Evolutionary conservation across 2,113 vertebrate species (phyloP).

Genomic region (Megatriorchis doriae): DNA sequence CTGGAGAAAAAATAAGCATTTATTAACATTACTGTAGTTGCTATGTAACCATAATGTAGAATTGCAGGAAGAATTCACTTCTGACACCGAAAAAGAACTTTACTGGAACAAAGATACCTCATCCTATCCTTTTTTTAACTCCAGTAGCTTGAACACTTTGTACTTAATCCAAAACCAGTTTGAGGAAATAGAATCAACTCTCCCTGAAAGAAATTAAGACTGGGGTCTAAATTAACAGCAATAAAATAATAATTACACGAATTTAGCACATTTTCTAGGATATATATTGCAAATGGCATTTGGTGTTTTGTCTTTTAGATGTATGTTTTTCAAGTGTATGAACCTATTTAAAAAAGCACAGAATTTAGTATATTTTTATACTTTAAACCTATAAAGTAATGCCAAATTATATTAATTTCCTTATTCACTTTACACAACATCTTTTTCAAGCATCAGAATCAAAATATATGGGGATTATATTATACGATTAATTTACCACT

Average conservation of each 20-base stretch:
- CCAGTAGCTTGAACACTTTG: background rate
- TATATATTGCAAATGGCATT: background rate
- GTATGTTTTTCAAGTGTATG: background rate
- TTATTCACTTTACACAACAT: background rate
- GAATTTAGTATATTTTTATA: background rate
- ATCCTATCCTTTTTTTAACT: background rate
- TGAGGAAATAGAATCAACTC: background rate
- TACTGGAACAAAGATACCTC: background rate
- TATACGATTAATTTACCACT: background rate
- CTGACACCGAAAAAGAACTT: background rate
- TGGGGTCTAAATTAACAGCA: background rate
- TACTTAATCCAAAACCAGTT: background rate
- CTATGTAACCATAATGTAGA: background rate
- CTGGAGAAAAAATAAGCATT: background rate
- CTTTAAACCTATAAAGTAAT: background rate
- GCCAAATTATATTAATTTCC: background rate
- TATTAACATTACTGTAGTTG: background rate
- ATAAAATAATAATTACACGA: background rate
- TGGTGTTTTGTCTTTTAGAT: background rate
- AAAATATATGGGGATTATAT: background rate
- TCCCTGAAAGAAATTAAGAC: background rate
- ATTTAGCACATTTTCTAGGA: background rate
- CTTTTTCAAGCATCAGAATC: background rate
- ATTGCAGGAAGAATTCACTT: background rate
- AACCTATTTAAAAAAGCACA: background rate